phyloP scores from a whole-genome alignment of 2,888 invertebrate genomes.

The Autographa gamma region DNA sequence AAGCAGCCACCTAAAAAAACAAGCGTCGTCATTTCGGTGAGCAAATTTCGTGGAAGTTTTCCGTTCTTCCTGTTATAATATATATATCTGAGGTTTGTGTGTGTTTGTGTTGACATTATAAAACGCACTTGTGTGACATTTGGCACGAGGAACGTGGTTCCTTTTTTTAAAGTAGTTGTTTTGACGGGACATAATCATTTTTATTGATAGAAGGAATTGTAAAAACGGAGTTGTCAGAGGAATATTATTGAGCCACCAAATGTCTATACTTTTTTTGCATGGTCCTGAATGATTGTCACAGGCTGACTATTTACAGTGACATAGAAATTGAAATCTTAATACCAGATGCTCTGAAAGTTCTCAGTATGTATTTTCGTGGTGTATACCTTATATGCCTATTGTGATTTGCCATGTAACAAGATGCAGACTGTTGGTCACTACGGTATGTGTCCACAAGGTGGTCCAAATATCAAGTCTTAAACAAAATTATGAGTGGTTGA shows the following conservation, averaged over 20 bases:
- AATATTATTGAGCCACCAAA: background rate
- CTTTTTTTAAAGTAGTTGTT: constrained; percentile 41
- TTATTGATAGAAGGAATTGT: background rate
- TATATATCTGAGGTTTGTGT: constrained; percentile 72
- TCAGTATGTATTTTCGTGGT: too few relatives aligned
- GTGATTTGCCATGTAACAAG: too few relatives aligned
- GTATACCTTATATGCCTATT: too few relatives aligned
- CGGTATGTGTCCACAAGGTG: too few relatives aligned
- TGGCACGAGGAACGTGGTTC: constrained; percentile 50
- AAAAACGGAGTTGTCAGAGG: background rate
- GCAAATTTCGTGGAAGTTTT: constrained; percentile 88
- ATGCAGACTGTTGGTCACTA: too few relatives aligned
- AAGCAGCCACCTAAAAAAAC: constrained; percentile 87
- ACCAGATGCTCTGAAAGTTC: too few relatives aligned
- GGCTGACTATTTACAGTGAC: too few relatives aligned
- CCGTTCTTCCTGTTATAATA: constrained; percentile 75
- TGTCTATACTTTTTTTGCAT: background rate
- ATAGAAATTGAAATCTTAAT: too few relatives aligned
- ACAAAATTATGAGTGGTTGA: too few relatives aligned
- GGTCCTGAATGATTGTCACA: too few relatives aligned
- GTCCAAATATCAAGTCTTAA: too few relatives aligned
- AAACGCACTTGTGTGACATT: constrained; percentile 61
- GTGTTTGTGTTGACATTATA: constrained; percentile 67
- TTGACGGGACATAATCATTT: constrained; percentile 21
- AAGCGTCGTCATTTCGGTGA: constrained; percentile 88